These are phyloP conservation scores for Callyntrura sp. DNA, from an alignment of 2,888 invertebrate species.

Conservation along the genomic window DNA sequence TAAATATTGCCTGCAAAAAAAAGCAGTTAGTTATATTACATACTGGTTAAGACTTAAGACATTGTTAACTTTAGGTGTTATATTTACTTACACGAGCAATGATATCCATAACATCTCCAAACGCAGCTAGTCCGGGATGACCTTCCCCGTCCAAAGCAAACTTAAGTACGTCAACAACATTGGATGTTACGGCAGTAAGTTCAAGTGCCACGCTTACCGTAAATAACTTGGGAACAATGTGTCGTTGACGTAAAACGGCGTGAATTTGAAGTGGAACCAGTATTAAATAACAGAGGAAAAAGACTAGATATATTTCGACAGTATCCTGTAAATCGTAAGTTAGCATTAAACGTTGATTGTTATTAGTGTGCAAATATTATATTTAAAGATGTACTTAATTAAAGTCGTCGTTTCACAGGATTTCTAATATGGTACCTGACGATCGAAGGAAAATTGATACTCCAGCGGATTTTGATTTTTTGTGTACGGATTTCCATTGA, in stretches of 20 bases:
- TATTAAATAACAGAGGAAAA: constrained; percentile 94
- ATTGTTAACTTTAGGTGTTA: neutral
- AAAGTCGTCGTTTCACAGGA: neutral
- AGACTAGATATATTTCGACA: constrained; percentile 94
- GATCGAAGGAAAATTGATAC: constrained; percentile 98
- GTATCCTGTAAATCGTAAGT: constrained; percentile 89
- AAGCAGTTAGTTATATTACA: neutral
- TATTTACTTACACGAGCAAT: constrained; percentile 91
- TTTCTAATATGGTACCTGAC: constrained; percentile 87
- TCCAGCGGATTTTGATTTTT: constrained; percentile 94
- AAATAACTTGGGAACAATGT: constrained; percentile 96
- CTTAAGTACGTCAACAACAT: constrained; percentile 94
- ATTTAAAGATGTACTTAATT: constrained; percentile 21
- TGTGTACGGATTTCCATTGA: constrained; percentile 97
- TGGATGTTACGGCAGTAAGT: constrained; percentile 93
- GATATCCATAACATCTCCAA: constrained; percentile 97
- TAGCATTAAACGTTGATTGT: too few species aligned
- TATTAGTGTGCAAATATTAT: too few species aligned
- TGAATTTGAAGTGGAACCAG: constrained; percentile 96
- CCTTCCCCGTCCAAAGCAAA: constrained; percentile 97
- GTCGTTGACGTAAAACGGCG: constrained; percentile 94
- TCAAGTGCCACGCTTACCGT: constrained; percentile 95
- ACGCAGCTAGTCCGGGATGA: constrained; percentile 91
- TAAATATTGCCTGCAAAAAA: constrained; percentile 92
- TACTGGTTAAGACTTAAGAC: too few species aligned